Evolutionary conservation across 1,140 invertebrate genomes (phyloP), one percentile per base, ranked within the genome.

Genomic region (Dendrolimus kikuchii): DNA sequence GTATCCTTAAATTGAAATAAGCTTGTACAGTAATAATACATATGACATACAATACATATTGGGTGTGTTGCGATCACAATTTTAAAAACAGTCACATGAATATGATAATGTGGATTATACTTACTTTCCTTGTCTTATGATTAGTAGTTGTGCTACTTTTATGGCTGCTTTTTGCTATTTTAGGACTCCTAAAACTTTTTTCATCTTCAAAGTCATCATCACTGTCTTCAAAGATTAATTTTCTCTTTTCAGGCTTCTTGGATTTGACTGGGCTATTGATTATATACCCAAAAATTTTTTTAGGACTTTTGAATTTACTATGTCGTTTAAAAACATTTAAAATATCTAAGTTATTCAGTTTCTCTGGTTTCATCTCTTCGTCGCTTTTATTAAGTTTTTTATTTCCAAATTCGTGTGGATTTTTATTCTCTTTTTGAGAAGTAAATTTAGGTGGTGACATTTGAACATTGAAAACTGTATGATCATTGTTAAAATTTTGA

Each of bases 391-490:
- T 61, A 58, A 7, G 62, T 52, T 39, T 49, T 10, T 7, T 46
- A 6, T 5, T 53, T 40, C n/a, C 38, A 42, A n/a, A 48, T 43
- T 44, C 23, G 23, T 62, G 23, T 1, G 72, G 65, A 56, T 71
- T 58, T 49, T 62, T 59, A 55, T 83, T 84, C 66, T 82, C 77
- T 61, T 81, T 86, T 62, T 77, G 69, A 7, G 68, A 77, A 36
- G 54, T 41, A 43, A 59, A 53, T 42, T 40, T 57, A 4, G 62
- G 65, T 8, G 60, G 49, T 4, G 62, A 51, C 37, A 65, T 46
- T 7, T 48, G 46, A 38, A 44, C 37, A 36, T 61, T 68, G 6
- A 50, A 7, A 46, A 63, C 51, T 10, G 58, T 58, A 43, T 71
- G 52, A 46, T 69, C 59, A 6, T 65, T 54, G 46, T 56, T 55